phyloP scores from a whole-genome alignment of 2,113 vertebrate species.

The Pungitius pungitius region DNA sequence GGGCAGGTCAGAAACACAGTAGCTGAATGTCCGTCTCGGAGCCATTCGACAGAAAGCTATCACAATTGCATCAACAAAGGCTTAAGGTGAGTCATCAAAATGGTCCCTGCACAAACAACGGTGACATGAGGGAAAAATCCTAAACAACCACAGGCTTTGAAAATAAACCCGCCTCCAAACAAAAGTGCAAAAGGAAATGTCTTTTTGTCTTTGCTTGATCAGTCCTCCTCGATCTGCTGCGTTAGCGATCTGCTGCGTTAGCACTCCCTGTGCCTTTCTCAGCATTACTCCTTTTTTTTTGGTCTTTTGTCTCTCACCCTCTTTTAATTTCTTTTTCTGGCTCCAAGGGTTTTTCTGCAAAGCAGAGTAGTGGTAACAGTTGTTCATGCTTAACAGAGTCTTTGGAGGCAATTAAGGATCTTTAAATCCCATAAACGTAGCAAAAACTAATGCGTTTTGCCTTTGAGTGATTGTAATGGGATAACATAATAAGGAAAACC shows the following conservation, averaged over 20 bases:
- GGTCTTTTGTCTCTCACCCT: constrained; percentile 21
- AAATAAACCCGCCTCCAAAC: constrained; percentile 44
- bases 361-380: constrained; percentile 6
- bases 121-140: constrained; percentile 35
- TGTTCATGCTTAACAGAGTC: neutral
- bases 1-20: constrained; percentile 21
- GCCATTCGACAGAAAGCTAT: constrained; percentile 21
- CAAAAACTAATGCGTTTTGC: neutral
- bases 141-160: constrained; percentile 41
- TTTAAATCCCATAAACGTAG: neutral
- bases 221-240: constrained; percentile 17
- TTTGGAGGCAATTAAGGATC: neutral
- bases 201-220: constrained; percentile 49
- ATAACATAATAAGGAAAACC: neutral
- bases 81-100: constrained; percentile 33
- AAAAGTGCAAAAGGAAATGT: constrained; percentile 62
- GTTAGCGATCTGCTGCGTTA: neutral
- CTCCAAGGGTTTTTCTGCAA: constrained; percentile 21
- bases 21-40: constrained; percentile 24
- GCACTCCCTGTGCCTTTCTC: constrained; percentile 34
- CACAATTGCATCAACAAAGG: constrained; percentile 15
- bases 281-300: constrained; percentile 22
- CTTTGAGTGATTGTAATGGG: neutral
- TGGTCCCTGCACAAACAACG: constrained; percentile 38
- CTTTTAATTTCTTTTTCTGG: constrained; percentile 21